Conservation (phyloP, 2,888 invertebrate genomes). For the Thymelicus lineola region DNA sequence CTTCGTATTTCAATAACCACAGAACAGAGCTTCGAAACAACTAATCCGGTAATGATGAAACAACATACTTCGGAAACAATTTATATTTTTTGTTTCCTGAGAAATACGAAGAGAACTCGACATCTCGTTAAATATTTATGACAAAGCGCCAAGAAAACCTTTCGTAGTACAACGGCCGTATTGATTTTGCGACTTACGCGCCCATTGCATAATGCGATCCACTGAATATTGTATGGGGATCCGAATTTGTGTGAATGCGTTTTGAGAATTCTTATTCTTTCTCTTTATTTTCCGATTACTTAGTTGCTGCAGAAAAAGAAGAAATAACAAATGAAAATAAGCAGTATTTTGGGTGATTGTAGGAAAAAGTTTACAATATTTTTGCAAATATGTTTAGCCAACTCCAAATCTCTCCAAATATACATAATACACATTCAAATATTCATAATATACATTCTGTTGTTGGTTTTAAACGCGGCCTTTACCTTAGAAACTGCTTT, state of each 20-base stretch:
- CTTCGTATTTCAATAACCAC: constrained; percentile 18
- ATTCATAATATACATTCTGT: no score
- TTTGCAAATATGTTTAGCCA: no score
- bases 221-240: constrained; percentile 71
- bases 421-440: no score
- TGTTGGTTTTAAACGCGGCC: no score
- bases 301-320: not conserved
- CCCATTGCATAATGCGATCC: constrained; percentile 74
- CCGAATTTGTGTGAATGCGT: constrained; percentile 46
- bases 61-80: constrained; percentile 41
- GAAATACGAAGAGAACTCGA: constrained; percentile 53
- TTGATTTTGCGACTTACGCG: constrained; percentile 77
- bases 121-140: constrained; percentile 75
- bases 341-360: not conserved
- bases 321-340: not conserved
- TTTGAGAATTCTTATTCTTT: constrained; percentile 36
- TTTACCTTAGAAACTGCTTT: no score
- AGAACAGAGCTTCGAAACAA: constrained; percentile 30
- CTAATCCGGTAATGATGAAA: constrained; percentile 50
- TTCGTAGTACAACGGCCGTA: constrained; percentile 70
- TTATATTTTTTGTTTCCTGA: constrained; percentile 28
- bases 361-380: not conserved
- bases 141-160: constrained; percentile 65
- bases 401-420: no score
- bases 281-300: constrained; percentile 10